phyloP scores from a whole-genome alignment of 2,797 vertebrate species.

The Paramormyrops hopkinsi region DNA sequence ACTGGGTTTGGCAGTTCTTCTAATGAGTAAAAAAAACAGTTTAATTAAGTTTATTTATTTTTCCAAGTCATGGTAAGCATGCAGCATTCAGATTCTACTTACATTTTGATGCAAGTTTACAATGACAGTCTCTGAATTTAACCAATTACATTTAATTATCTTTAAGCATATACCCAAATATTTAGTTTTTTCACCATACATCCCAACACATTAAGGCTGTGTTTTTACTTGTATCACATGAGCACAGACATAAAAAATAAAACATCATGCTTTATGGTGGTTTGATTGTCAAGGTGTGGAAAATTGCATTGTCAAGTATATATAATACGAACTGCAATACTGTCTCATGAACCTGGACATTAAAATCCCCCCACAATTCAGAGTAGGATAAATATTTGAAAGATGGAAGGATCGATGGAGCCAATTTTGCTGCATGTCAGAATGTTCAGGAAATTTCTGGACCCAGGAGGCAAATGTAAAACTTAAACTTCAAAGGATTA shows the following conservation, averaged over 20 bases:
- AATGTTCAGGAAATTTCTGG: slow-evolving; percentile 4
- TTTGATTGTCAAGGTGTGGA: not conserved
- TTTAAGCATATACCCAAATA: not conserved
- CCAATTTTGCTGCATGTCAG: not conserved
- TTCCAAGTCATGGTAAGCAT: not conserved
- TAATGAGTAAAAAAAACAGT: not conserved
- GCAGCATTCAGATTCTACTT: not conserved
- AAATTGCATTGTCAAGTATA: not conserved
- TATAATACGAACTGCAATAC: not conserved
- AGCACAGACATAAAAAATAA: not conserved
- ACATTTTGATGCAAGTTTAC: not conserved
- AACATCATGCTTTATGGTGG: not conserved
- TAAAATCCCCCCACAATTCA: not conserved
- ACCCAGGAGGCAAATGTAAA: not conserved
- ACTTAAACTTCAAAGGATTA: not conserved
- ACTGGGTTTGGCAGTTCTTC: not conserved
- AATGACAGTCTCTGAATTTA: not conserved
- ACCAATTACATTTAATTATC: not conserved
- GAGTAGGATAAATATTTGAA: not conserved
- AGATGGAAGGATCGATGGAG: not conserved
- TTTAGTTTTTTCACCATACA: not conserved
- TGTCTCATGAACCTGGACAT: not conserved
- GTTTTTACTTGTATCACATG: not conserved
- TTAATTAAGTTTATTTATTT: not conserved
- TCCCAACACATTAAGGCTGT: not conserved